Evolutionary conservation across 2,888 invertebrate genomes (phyloP).

Genomic region (Ochropleura plecta): DNA sequence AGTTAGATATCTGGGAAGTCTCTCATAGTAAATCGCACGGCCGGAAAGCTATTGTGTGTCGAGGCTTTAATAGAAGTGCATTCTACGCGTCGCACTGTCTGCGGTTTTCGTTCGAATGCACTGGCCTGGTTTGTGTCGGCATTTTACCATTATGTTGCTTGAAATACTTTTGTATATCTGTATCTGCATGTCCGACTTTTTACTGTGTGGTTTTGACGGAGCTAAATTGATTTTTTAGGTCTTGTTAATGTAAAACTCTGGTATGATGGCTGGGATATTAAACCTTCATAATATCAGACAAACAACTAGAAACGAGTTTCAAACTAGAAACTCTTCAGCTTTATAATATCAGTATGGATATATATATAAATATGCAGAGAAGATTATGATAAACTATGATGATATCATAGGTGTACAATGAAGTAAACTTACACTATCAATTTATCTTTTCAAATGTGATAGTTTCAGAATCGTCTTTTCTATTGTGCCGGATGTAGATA

Average conservation of each 20-base stretch:
- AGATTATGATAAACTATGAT: too few species aligned
- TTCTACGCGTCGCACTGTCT: constrained; percentile 62
- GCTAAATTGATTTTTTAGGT: constrained; percentile 9
- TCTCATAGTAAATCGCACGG: constrained; percentile 34
- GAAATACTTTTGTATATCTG: constrained; percentile 28
- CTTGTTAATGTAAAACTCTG: neutral
- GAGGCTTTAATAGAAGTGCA: constrained; percentile 46
- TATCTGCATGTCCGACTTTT: constrained; percentile 51
- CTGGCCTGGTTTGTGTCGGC: constrained; percentile 57
- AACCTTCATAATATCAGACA: neutral
- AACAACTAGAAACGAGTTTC: too few species aligned
- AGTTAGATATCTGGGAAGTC: constrained; percentile 34
- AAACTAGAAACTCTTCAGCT: too few species aligned
- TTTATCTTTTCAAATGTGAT: neutral
- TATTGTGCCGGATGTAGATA: constrained; percentile 1
- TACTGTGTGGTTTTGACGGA: constrained; percentile 32
- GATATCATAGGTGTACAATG: too few species aligned
- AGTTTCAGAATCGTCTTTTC: neutral
- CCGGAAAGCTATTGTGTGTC: constrained; percentile 34
- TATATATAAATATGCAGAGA: too few species aligned
- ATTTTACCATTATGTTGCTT: constrained; percentile 58
- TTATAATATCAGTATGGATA: too few species aligned
- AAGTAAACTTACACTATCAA: neutral
- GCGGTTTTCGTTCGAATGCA: constrained; percentile 67
- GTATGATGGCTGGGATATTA: neutral